Evolutionary conservation across 2,797 vertebrate genomes (phyloP).

Genomic region (Tamandua tetradactyla): DNA sequence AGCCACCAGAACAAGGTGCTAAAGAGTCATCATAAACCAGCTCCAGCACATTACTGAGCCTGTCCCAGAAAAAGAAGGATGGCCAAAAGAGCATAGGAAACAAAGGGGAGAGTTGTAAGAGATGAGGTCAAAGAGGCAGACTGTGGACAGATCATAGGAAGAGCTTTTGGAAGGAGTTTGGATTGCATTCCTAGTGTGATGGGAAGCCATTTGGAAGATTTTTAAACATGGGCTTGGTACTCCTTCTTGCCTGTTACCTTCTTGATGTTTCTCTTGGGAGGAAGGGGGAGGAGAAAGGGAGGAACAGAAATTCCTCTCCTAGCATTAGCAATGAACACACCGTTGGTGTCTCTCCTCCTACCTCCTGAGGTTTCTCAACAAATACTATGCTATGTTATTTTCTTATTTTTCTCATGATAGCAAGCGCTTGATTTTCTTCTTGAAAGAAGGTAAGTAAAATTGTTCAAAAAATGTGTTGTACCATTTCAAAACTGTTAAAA

Average conservation of each 20-base stretch:
- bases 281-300: neutral
- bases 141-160: neutral
- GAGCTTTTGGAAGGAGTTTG: neutral
- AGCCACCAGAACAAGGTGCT: neutral
- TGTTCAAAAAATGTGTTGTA: neutral
- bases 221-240: neutral
- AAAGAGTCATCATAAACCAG: neutral
- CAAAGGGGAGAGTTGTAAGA: neutral
- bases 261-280: neutral
- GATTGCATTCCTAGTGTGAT: neutral
- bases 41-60: neutral
- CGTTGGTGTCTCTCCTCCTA: neutral
- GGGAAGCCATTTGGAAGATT: neutral
- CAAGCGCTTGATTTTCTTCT: neutral
- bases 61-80: neutral
- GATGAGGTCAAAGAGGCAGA: neutral
- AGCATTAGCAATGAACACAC: neutral
- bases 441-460: neutral
- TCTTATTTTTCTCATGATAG: neutral
- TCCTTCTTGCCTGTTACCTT: neutral
- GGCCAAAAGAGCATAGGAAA: neutral
- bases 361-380: neutral
- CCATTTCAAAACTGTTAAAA: neutral
- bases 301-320: neutral
- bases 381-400: neutral